Base-by-base conservation (phyloP, 2,113 vertebrate species). In the Clupea harengus region DNA sequence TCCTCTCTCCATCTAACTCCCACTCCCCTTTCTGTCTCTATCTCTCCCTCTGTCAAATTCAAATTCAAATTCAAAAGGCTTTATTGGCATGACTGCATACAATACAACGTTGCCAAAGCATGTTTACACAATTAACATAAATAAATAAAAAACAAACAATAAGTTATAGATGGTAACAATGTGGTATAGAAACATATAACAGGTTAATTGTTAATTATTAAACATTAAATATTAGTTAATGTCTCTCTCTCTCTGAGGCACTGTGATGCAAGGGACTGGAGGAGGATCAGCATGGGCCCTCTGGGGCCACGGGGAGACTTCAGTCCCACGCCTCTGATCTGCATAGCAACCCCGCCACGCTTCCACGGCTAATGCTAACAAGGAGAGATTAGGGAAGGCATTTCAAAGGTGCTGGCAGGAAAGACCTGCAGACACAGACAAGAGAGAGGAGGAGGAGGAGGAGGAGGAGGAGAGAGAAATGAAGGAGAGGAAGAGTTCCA, bases 181-280 rank as follows among this genome's bases (percentile, higher is more conserved):
- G n/a, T n/a, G n/a, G n/a, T n/a, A n/a, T n/a, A n/a, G n/a, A n/a
- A n/a, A n/a, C n/a, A n/a, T n/a, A n/a, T n/a, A n/a, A n/a, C n/a
- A n/a, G n/a, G n/a, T n/a, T n/a, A n/a, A n/a, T n/a, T n/a, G n/a
- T n/a, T n/a, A n/a, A n/a, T n/a, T n/a, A n/a, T n/a, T n/a, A n/a
- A n/a, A n/a, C n/a, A n/a, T n/a, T n/a, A n/a, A n/a, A n/a, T n/a
- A n/a, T n/a, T n/a, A n/a, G n/a, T n/a, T n/a, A n/a, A n/a, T n/a
- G n/a, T n/a, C 67, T 82, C 49, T 45, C 81, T 75, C 81, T 81
- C 82, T 89, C 81, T 80, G 8, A 50, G 83, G 89, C 86, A 90
- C 91, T 72, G 82, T 85, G 90, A 89, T 89, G 89, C 85, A 67
- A 8, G 22, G 20, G 82, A 83, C 85, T 84, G 88, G 67, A n/a